Conservation (phyloP, 2,113 vertebrate genomes). For the Melospiza georgiana region DNA sequence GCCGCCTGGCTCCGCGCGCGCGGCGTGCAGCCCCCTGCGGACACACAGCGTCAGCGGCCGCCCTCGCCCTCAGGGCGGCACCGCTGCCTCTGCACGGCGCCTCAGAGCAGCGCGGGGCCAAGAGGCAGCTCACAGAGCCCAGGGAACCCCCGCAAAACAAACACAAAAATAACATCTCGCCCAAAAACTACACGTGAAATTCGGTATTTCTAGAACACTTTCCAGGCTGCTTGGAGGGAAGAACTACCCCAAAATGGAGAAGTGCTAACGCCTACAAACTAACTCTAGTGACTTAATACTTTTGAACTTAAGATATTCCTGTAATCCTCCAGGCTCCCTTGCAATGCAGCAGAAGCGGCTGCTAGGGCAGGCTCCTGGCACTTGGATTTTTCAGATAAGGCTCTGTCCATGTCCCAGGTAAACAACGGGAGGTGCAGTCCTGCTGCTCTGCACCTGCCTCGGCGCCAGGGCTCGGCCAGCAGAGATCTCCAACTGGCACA, state of each 20-base stretch:
- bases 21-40: slow-evolving; percentile 89
- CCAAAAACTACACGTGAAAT: rapidly evolving
- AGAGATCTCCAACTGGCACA: background rate
- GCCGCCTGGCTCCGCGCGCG: slow-evolving; percentile 83
- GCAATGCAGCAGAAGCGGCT: background rate
- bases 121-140: background rate
- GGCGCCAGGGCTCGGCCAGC: rapidly evolving
- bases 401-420: rapidly evolving
- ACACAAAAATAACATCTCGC: background rate
- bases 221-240: background rate
- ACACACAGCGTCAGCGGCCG: background rate
- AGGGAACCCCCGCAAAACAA: background rate
- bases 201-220: background rate
- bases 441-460: background rate
- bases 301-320: background rate
- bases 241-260: background rate
- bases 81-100: rapidly evolving
- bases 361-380: background rate
- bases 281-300: background rate
- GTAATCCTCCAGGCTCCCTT: background rate
- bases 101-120: rapidly evolving
- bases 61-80: too few relatives aligned
- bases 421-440: rapidly evolving
- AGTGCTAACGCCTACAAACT: background rate
- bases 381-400: background rate